Evolutionary conservation across 2,888 invertebrate species (phyloP).

Genomic region (Drosophila flavopinicola): DNA sequence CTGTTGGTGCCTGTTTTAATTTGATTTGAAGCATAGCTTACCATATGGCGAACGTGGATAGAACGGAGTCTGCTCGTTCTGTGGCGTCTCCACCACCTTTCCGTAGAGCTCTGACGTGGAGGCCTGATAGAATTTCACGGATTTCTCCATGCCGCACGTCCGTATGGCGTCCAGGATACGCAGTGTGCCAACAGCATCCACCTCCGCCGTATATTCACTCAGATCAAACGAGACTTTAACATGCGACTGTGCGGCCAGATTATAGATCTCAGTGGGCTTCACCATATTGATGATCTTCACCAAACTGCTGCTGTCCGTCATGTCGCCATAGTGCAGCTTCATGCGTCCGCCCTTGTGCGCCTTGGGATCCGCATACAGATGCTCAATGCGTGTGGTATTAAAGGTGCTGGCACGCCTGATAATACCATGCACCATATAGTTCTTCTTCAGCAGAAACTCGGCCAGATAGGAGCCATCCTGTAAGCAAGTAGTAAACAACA

Average conservation of each 20-base stretch:
- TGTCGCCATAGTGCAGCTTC: slow-evolving; percentile 98
- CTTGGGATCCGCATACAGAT: slow-evolving; percentile 95
- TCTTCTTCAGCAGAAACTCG: slow-evolving; percentile 95
- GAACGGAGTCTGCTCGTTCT: slow-evolving; percentile 97
- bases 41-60: slow-evolving; percentile 98
- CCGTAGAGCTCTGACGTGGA: slow-evolving; percentile 98
- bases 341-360: slow-evolving; percentile 94
- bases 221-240: slow-evolving; percentile 99
- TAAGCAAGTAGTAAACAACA: slow-evolving; percentile 28
- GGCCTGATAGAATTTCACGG: slow-evolving; percentile 96
- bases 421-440: slow-evolving; percentile 98
- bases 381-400: slow-evolving; percentile 98
- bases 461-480: slow-evolving; percentile 99
- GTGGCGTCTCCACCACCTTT: slow-evolving; percentile 95
- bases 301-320: slow-evolving; percentile 98
- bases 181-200: slow-evolving; percentile 97
- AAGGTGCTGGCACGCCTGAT: slow-evolving; percentile 97
- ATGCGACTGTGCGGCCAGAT: slow-evolving; percentile 99
- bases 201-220: slow-evolving; percentile 99
- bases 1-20: too few relatives aligned
- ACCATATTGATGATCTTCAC: slow-evolving; percentile 90
- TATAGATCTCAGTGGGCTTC: slow-evolving; percentile 96
- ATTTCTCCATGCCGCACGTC: slow-evolving; percentile 92
- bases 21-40: slow-evolving; percentile 83
- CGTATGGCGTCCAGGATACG: slow-evolving; percentile 95